Evolutionary conservation across 2,797 vertebrate genomes (phyloP), one percentile per base, ranked within the genome.

Genomic region (Sebastes umbrosus): DNA sequence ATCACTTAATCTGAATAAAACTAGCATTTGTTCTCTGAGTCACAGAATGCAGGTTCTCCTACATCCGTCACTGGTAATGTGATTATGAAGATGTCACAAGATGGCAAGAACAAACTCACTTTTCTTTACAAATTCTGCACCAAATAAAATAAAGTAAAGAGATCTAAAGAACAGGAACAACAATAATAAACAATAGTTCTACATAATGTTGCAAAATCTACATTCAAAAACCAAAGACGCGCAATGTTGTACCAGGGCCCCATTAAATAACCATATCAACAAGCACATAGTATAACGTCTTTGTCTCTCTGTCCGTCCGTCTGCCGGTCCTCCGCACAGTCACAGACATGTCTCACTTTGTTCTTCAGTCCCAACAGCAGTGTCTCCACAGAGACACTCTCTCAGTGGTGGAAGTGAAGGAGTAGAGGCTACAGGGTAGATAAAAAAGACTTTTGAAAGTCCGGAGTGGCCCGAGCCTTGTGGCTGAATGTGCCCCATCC

Each of bases 171-270:
- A 94, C 87, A 81, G 82, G 72, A 93, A 90, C 90, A 90, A 91
- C 85, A 91, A 90, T 81, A 88, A 91, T 90, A 88, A 92, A 93
- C 87, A 90, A 81, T 74, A 91, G 90, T 91, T 95, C 94, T 96
- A 96, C 88, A 92, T 95, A 94, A 93, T 93, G 91, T 93, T 92
- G 94, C 87, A 90, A 95, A 94, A 95, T 93, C 95, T 96, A 96
- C 95, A 96, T 96, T 95, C 93, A 95, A 94, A 94, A 93, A 88
- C 87, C 92, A 22, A 95, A 88, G 89, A 94, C 69, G 89, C 89
- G 82, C 91, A 89, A 90, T 87, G 91, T 87, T 92, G 94, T 94
- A 95, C 84, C 90, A 88, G 88, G 91, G 91, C 90, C 86, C 91
- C 86, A 84, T 95, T 95, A 94, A 95, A 95, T 95, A 94, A 94